phyloP scores from a whole-genome alignment of 1,140 invertebrate species.

The Stegodyphus mimosarum region DNA sequence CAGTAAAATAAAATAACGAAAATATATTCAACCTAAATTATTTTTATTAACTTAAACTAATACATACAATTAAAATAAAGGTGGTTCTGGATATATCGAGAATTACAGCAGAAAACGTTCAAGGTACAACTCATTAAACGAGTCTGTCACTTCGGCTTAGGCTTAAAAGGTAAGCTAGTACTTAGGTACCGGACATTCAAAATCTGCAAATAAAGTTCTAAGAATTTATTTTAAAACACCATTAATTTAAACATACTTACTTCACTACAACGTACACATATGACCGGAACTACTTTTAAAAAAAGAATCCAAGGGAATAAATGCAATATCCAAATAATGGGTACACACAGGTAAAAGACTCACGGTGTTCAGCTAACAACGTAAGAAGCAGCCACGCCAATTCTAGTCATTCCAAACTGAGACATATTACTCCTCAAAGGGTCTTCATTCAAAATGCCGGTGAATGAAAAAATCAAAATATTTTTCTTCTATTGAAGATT shows the following conservation, averaged over 20 bases:
- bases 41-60: too few relatives aligned
- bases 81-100: too few relatives aligned
- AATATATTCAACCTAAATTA: too few relatives aligned
- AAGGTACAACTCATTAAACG: too few relatives aligned
- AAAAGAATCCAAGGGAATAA: background rate
- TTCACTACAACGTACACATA: slow-evolving; percentile 22
- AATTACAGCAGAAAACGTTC: too few relatives aligned
- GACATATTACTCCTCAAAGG: slow-evolving; percentile 23
- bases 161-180: too few relatives aligned
- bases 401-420: slow-evolving; percentile 15
- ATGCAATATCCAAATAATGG: slow-evolving; percentile 13
- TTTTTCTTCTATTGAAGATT: background rate
- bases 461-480: background rate
- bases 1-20: too few relatives aligned
- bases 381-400: slow-evolving; percentile 35
- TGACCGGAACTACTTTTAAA: background rate
- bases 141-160: too few relatives aligned
- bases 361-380: slow-evolving; percentile 11
- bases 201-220: too few relatives aligned
- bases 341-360: background rate
- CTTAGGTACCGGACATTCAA: too few relatives aligned
- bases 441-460: slow-evolving; percentile 46
- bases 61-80: too few relatives aligned
- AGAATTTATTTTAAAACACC: too few relatives aligned
- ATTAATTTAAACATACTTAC: background rate